Evolutionary conservation across 2,797 vertebrate species (phyloP).

Genomic region (Bradypodion pumilum): DNA sequence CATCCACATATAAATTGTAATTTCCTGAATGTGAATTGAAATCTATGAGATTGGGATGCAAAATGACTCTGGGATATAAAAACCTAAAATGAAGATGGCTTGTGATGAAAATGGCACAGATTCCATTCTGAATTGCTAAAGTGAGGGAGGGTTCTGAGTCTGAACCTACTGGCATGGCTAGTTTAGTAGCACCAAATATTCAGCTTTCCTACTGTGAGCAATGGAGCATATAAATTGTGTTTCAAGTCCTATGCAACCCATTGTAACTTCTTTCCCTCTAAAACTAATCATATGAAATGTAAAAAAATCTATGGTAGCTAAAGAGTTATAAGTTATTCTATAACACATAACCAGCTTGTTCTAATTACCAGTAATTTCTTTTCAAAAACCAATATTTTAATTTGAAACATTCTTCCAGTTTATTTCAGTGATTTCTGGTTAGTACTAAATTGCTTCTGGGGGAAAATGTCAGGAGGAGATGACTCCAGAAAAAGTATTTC

Average conservation of each 20-base stretch:
- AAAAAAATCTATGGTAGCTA: background rate
- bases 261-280: too few relatives aligned
- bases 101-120: too few relatives aligned
- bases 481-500: constrained; percentile 20
- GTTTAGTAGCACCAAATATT: background rate
- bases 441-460: constrained; percentile 10
- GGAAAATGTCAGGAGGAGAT: background rate
- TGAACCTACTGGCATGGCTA: background rate
- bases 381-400: background rate
- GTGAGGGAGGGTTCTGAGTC: too few relatives aligned
- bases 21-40: background rate
- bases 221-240: background rate
- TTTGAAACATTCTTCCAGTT: constrained; percentile 24
- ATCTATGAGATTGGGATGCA: background rate
- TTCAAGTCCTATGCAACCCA: background rate
- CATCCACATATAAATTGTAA: background rate
- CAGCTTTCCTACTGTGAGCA: background rate
- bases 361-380: constrained; percentile 1
- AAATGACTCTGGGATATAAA: background rate
- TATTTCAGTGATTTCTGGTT: constrained; percentile 34
- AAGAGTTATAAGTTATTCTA: background rate
- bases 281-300: background rate
- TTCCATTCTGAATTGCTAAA: too few relatives aligned
- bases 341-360: background rate
- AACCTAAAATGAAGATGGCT: too few relatives aligned